Base-by-base conservation (phyloP, 2,888 invertebrate genomes). In the Ariolimax columbianus region DNA sequence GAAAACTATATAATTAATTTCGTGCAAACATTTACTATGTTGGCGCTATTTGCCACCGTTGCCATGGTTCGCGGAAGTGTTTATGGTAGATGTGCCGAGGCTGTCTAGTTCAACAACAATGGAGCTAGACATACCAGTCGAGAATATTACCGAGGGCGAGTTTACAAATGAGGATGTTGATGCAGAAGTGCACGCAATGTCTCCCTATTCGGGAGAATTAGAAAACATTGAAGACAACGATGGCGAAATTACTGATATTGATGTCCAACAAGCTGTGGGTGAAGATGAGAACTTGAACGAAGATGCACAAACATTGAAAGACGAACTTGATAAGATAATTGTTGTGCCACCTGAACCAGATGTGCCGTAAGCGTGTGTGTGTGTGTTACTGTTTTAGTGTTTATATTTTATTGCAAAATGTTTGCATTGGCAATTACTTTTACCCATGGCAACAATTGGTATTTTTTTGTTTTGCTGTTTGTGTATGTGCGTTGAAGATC, bases 261-360 rank as follows among this genome's bases (percentile, higher is more conserved):
- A 85, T 77, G 88, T 79, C 14, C 85, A 80, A 23, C 59, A 80
- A 36, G 33, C 3, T 30, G 33, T 33, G 1, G 78, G 43, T 3
- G 84, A 84, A 4, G 88, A 86, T 68, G 55, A 19, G 6, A 86
- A 88, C 47, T 84, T 89, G 33, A 87, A 81, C n/a, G 86, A 86
- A 43, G 88, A 84, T 84, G 85, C 85, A 26, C 89, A 91, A 79
- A 91, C 91, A 9, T 86, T 93, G 80, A 92, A 92, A 87, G 90
- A 91, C 59, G 93, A 93, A 83, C 89, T 93, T 23, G 92, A 90
- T 4, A 91, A 91, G 86, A 93, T 93, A 70, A 86, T 90, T 51
- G 92, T 93, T 17, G 90, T 90, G 87, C 88, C 92, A 51, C 93
- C 93, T 11, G 89, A 89, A 7, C 82, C 89, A 33, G 90, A 90